Evolutionary conservation across 2,113 vertebrate genomes (phyloP).

Genomic region (Pollimyrus isidori): DNA sequence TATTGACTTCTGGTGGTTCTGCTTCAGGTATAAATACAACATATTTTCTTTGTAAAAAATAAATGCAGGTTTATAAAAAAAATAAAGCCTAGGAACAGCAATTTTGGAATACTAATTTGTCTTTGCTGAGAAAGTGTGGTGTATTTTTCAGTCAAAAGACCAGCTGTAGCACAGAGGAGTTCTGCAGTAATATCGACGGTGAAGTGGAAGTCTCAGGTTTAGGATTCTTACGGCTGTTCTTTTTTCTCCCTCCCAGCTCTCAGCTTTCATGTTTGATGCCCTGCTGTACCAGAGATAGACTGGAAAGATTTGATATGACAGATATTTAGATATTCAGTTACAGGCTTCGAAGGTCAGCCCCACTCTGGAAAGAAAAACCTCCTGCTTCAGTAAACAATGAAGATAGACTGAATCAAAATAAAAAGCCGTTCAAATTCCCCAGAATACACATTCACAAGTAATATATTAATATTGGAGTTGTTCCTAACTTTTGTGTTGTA

Average conservation of each 20-base stretch:
- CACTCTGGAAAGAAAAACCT: not conserved
- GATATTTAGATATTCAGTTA: slow-evolving; percentile 16
- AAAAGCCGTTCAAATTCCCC: not conserved
- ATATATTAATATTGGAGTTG: not conserved
- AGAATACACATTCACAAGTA: not conserved
- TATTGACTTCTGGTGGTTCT: not conserved
- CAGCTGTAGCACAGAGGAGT: not conserved
- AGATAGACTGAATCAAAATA: not conserved
- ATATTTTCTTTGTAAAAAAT: not conserved
- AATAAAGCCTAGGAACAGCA: not conserved
- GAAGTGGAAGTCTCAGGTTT: not conserved
- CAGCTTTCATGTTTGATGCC: not conserved
- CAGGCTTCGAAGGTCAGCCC: slow-evolving; percentile 15
- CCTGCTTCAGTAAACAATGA: not conserved
- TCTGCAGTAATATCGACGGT: not conserved
- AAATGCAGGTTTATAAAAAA: not conserved
- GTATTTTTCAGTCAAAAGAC: not conserved
- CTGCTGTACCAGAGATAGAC: not conserved
- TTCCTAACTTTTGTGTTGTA: not conserved
- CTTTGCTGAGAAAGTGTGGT: not conserved
- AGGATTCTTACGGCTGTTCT: not conserved
- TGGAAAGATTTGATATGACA: slow-evolving; percentile 11
- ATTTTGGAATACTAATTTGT: not conserved
- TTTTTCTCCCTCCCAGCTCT: not conserved
- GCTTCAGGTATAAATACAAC: not conserved